Evolutionary conservation across 2,113 vertebrate genomes (phyloP).

Genomic region (Scomber colias): DNA sequence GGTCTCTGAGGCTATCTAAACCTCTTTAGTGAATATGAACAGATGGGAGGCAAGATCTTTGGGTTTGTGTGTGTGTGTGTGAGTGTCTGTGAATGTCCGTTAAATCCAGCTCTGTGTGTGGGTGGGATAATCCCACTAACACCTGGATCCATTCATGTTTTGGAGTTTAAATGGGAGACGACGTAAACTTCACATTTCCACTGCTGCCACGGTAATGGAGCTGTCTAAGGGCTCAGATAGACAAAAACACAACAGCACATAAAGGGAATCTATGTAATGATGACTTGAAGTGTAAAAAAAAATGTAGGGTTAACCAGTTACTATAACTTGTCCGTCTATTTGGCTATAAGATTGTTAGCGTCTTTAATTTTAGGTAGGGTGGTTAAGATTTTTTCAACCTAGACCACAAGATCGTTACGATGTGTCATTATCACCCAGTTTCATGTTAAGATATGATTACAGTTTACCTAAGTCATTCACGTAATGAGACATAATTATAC

Average conservation of each 20-base stretch:
- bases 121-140: slow-evolving; percentile 59
- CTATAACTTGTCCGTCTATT: background rate
- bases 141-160: slow-evolving; percentile 60
- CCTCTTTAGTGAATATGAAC: slow-evolving; percentile 54
- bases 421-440: slow-evolving; percentile 36
- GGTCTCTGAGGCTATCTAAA: slow-evolving; percentile 51
- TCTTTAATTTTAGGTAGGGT: background rate
- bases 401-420: slow-evolving; percentile 5
- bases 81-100: slow-evolving; percentile 44
- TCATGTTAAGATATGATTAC: slow-evolving; percentile 64
- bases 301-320: background rate
- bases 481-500: slow-evolving; percentile 65
- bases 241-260: background rate
- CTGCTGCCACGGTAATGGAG: slow-evolving; percentile 25
- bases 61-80: slow-evolving; percentile 40
- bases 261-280: background rate
- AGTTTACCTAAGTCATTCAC: slow-evolving; percentile 62
- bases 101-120: slow-evolving; percentile 42
- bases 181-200: slow-evolving; percentile 34
- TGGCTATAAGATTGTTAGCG: background rate
- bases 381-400: background rate
- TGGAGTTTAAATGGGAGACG: slow-evolving; percentile 42
- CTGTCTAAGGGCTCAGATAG: background rate
- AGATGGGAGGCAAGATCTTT: slow-evolving; percentile 51
- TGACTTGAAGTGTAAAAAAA: slow-evolving; percentile 13